Base-by-base conservation (phyloP, 2,113 vertebrate genomes). In the Odontesthes bonariensis region DNA sequence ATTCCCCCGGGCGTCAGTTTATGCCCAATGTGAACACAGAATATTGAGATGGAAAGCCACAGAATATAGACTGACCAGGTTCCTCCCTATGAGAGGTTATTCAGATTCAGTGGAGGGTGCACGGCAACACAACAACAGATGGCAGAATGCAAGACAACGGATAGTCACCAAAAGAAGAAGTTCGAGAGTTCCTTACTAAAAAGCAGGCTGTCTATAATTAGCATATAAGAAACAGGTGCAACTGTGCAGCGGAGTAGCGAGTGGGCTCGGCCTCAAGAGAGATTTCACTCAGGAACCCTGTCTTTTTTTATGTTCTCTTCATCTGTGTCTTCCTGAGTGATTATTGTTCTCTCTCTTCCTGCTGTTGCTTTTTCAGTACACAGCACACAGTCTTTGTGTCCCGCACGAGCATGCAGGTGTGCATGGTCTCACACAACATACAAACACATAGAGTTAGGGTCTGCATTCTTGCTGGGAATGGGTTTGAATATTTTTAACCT, bases 401-500 rank as follows among this genome's bases (percentile, higher is more conserved):
- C 13, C 53, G 51, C 61, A 63, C 67, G n/a, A 38, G 42, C 20
- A 63, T 64, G 77, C 82, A 79, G 76, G 75, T 84, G 76, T 83
- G 44, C 42, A 63, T 20, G 31, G 52, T 77, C 47, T 75, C 60
- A 82, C n/a, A 61, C 32, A 67, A 44, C 40, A 35, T 22, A 71
- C 38, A 68, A 38, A 55, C 46, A 63, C n/a, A 66, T 13, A 4
- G 32, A 58, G 6, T 54, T 55, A 1, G 23, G 20, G 20, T 53
- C 13, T 44, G 31, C 1, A 3, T 31, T 80, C 32, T 64, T 1
- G 0, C 23, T 82, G 83, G 78, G 78, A 77, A 71, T 62, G 81
- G 72, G 63, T 67, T 22, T 73, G 58, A 61, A 62, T 91, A 90
- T 91, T 90, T 93, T 90, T 90, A 92, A 85, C 72, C 38, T 20